Conservation (phyloP, 2,113 vertebrate species). For the Aphyosemion australe region DNA sequence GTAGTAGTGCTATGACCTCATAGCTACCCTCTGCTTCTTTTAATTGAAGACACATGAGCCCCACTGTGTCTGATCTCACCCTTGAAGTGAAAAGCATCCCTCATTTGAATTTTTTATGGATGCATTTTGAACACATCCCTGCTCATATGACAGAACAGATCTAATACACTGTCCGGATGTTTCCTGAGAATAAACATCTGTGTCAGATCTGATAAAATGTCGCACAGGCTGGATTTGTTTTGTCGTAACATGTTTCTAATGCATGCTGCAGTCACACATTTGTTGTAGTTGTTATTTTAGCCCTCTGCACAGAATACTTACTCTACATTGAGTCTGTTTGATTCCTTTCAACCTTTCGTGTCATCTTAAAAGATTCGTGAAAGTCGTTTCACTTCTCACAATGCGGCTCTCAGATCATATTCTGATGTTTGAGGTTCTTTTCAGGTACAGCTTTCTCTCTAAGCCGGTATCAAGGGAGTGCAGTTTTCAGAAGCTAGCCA, state of each 20-base stretch:
- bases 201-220: neutral
- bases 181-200: slow-evolving; percentile 3
- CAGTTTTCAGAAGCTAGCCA: slow-evolving; percentile 58
- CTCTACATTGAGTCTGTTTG: slow-evolving; percentile 10
- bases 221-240: neutral
- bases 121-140: slow-evolving; percentile 29
- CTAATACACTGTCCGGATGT: slow-evolving; percentile 8
- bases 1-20: slow-evolving; percentile 30
- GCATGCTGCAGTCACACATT: neutral
- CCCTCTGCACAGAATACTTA: neutral
- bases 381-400: slow-evolving; percentile 15
- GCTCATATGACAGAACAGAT: slow-evolving; percentile 19
- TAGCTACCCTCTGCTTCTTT: slow-evolving; percentile 7
- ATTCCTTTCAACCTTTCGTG: slow-evolving; percentile 24
- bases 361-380: slow-evolving; percentile 26
- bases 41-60: slow-evolving; percentile 7
- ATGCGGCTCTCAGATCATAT: slow-evolving; percentile 26
- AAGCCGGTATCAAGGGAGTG: slow-evolving; percentile 49
- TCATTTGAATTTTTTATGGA: slow-evolving; percentile 42
- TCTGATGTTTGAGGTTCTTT: slow-evolving; percentile 51
- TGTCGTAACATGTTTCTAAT: neutral
- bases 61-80: slow-evolving; percentile 17
- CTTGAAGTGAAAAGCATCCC: slow-evolving; percentile 22
- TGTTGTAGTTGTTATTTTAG: slow-evolving; percentile 16
- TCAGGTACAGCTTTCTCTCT: slow-evolving; percentile 34